Evolutionary conservation across 2,797 vertebrate genomes (phyloP).

Genomic region (Numenius phaeopus): DNA sequence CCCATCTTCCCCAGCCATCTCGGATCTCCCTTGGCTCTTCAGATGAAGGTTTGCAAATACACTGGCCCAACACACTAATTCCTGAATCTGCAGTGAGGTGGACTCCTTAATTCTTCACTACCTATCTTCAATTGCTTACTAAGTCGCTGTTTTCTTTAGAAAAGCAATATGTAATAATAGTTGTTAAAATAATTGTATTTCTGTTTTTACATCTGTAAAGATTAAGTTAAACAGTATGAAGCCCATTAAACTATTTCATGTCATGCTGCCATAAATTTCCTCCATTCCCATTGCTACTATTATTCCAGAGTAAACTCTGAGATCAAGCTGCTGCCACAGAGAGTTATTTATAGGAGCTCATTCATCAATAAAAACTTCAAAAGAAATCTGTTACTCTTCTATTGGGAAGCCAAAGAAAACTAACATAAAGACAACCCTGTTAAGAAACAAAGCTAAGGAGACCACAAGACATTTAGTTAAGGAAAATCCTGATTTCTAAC

Average conservation of each 20-base stretch:
- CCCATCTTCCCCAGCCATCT: neutral
- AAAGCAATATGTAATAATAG: constrained; percentile 77
- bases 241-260: constrained; percentile 77
- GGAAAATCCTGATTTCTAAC: constrained; percentile 77
- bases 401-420: constrained; percentile 82
- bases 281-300: constrained; percentile 75
- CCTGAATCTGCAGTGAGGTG: neutral
- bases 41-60: neutral
- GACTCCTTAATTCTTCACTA: neutral
- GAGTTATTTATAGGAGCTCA: constrained; percentile 84
- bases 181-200: constrained; percentile 80
- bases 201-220: constrained; percentile 84
- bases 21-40: neutral
- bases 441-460: constrained; percentile 75
- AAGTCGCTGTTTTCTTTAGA: constrained; percentile 61
- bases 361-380: constrained; percentile 86
- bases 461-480: constrained; percentile 65
- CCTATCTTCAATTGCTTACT: constrained; percentile 31
- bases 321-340: constrained; percentile 75
- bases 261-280: constrained; percentile 72
- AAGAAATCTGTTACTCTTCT: constrained; percentile 81
- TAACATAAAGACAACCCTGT: constrained; percentile 76
- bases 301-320: constrained; percentile 76
- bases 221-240: constrained; percentile 80
- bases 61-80: neutral